phyloP scores from a whole-genome alignment of 53 echinoderm and acorn worm genomes.

The Holothuria leucospilota region DNA sequence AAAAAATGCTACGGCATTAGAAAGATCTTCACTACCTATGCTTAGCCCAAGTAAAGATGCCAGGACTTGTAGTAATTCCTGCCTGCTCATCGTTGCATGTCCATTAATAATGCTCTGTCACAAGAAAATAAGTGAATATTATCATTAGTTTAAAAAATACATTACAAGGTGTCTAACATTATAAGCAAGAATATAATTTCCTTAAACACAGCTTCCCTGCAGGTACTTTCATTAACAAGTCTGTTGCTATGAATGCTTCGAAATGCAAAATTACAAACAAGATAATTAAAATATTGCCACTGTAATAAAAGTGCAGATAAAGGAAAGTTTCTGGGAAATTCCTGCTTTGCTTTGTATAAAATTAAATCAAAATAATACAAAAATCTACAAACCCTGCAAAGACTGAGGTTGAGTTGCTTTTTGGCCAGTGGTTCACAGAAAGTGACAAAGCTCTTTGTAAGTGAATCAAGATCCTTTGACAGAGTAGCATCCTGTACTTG shows the following conservation, averaged over 20 bases:
- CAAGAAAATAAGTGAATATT: background rate
- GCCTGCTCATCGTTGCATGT: conserved; percentile 65
- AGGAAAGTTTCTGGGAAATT: too few relatives aligned
- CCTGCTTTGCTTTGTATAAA: too few relatives aligned
- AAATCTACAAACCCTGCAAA: conserved; percentile 70
- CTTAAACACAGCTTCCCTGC: too few relatives aligned
- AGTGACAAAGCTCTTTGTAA: background rate
- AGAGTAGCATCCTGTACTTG: conserved; percentile 15
- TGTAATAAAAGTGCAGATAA: too few relatives aligned
- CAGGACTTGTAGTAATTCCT: conserved; percentile 68
- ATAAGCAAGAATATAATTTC: too few relatives aligned
- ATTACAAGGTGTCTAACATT: too few relatives aligned
- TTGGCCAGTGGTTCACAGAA: conserved; percentile 13
- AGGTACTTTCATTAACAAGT: too few relatives aligned
- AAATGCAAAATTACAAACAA: too few relatives aligned
- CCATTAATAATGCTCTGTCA: conserved; percentile 76
- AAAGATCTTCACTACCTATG: conserved; percentile 64
- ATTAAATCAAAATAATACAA: too few relatives aligned
- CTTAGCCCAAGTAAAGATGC: conserved; percentile 63
- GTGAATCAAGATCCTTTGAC: background rate
- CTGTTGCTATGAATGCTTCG: too few relatives aligned
- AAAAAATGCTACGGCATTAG: conserved; percentile 54
- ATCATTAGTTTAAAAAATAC: too few relatives aligned
- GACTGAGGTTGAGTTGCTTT: conserved; percentile 49
- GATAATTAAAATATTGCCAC: too few relatives aligned